Conservation (phyloP, 2,113 vertebrate genomes). For the Arizona elegans region DNA sequence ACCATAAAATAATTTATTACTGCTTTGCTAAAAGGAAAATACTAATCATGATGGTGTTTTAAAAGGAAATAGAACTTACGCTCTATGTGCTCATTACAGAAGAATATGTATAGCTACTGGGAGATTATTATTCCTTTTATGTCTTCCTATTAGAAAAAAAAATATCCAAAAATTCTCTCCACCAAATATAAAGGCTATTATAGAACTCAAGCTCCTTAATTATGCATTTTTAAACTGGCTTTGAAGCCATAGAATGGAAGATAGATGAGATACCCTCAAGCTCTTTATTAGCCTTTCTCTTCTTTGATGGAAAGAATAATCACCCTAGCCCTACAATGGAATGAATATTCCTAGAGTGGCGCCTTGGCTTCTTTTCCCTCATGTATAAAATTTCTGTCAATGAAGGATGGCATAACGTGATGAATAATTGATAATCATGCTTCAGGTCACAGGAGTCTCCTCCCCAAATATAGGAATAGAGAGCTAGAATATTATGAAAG, state of each 20-base stretch:
- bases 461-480: not conserved
- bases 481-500: not conserved
- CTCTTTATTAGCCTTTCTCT: slow-evolving; percentile 53
- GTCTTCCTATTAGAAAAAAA: slow-evolving; percentile 52
- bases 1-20: not conserved
- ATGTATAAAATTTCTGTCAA: slow-evolving; percentile 26
- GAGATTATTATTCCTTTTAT: slow-evolving; percentile 55
- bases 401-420: slow-evolving; percentile 36
- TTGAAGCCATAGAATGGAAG: slow-evolving; percentile 14
- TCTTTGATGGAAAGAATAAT: slow-evolving; percentile 60
- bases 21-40: slow-evolving; percentile 12
- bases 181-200: slow-evolving; percentile 32
- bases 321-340: slow-evolving; percentile 24
- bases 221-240: slow-evolving; percentile 62
- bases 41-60: not conserved
- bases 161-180: slow-evolving; percentile 31
- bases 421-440: slow-evolving; percentile 31
- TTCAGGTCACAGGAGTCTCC: not conserved
- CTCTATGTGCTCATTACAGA: slow-evolving; percentile 43
- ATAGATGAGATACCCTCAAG: slow-evolving; percentile 41
- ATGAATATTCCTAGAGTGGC: slow-evolving; percentile 2
- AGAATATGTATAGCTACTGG: slow-evolving; percentile 45
- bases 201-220: slow-evolving; percentile 58
- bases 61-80: slow-evolving; percentile 16
- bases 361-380: not conserved